Base-by-base conservation (phyloP, 2,797 vertebrate genomes). In the Coluber constrictor region DNA sequence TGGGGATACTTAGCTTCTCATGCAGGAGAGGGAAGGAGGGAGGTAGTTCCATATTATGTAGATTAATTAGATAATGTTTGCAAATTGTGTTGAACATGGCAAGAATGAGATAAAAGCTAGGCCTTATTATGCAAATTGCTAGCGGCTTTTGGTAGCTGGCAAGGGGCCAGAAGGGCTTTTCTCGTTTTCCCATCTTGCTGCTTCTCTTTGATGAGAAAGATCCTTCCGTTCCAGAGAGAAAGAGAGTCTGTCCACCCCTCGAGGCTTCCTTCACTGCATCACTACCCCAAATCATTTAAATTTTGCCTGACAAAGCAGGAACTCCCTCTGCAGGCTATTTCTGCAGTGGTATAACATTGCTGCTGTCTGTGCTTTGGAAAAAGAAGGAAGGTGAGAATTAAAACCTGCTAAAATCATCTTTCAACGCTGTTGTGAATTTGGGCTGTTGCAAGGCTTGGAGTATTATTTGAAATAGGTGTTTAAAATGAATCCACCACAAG, bases 1-100 rank as follows among this genome's bases (percentile, higher is more conserved):
- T 3, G 7, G 6, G 27, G 5, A 10, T 59, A 86, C 54, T 59
- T 93, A 8, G 20, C 32, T 32, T 70, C 25, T 37, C 47, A 63
- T 61, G n/a, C 63, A 5, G 12, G 70, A 37, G n/a, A 13, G 56
- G 43, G 25, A 74, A 37, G 57, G 37, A 47, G 37, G 20, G 37
- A 83, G 74, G 74, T 12, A 54, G 37, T 15, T 3, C 43, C 43
- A 25, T 43, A n/a, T 91, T 91, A 66, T 88, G 86, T 79, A 66
- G 92, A 93, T 93, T 74, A 93, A 93, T 90, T 90, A 90, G 37
- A 56, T 88, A 93, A 83, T 91, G 92, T 93, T 91, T 93, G 92
- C 92, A 88, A 93, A 91, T 43, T 88, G 90, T 83, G 90, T 59
- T 91, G 90, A 79, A n/a, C 63, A 37, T 11, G n/a, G 90, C 43